A percentile compares a stretch with the other conserved stretches of the same genome.
These are phyloP conservation scores for Metalampra italica DNA, from an alignment of 2,888 invertebrate genomes.

Conservation along the genomic window DNA sequence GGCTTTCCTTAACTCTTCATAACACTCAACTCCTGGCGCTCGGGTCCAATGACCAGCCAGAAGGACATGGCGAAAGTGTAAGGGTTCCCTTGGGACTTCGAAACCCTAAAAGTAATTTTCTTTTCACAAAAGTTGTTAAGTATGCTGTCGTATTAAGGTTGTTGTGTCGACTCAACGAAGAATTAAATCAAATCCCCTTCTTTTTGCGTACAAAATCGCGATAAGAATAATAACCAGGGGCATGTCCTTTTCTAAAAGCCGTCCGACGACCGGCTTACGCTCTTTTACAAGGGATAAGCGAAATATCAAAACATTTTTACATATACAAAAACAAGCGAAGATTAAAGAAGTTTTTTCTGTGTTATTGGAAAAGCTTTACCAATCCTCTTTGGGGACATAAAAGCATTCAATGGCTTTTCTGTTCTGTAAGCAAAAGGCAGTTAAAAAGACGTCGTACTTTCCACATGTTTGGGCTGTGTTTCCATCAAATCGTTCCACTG, in stretches of 20 bases:
- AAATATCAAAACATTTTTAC: background rate
- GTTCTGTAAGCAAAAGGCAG: too few species aligned
- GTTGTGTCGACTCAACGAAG: background rate
- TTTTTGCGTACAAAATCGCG: constrained; percentile 11
- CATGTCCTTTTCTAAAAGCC: background rate
- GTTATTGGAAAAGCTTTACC: background rate
- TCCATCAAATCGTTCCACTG: too few species aligned
- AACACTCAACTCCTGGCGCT: too few species aligned
- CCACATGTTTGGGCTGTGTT: too few species aligned
- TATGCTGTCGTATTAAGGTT: constrained; percentile 1
- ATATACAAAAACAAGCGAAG: background rate
- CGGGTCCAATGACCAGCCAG: too few species aligned
- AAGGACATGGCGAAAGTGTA: too few species aligned
- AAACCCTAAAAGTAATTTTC: background rate
- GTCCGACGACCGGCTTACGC: background rate
- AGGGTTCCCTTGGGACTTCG: background rate
- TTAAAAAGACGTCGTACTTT: too few species aligned
- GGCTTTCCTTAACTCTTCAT: too few species aligned
- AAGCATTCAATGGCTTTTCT: too few species aligned
- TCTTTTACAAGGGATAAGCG: background rate
- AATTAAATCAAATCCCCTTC: constrained; percentile 10
- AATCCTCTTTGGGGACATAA: too few species aligned
- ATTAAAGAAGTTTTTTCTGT: background rate
- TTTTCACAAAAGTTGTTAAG: background rate
- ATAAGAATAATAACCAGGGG: constrained; percentile 21